Percentiles rank a stretch among this genome's conserved stretches.
Evolutionary conservation across 1,140 invertebrate genomes (phyloP).

Genomic region (Bradynema listronoti): DNA sequence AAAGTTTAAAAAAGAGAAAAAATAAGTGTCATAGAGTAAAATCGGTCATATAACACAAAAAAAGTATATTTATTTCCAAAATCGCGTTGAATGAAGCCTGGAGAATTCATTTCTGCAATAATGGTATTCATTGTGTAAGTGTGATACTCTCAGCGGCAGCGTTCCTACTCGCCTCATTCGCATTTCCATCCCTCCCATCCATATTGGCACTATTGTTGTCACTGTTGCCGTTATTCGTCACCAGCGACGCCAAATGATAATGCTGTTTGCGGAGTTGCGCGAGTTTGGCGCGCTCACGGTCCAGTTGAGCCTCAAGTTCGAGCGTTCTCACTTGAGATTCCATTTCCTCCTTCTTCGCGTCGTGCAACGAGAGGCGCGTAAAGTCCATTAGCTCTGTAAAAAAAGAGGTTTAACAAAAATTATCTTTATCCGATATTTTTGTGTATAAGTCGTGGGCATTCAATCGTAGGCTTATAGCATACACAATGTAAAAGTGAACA

Average conservation of each 20-base stretch:
- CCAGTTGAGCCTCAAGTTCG: constrained; percentile 80
- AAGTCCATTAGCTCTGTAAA: constrained; percentile 77
- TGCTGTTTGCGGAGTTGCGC: constrained; percentile 79
- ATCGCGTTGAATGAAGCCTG: no score
- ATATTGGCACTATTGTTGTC: constrained; percentile 30
- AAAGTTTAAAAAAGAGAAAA: no score
- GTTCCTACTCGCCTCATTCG: no score
- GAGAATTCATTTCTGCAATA: no score
- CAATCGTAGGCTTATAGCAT: constrained; percentile 11
- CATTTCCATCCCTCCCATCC: no score
- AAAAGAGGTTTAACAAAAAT: background rate
- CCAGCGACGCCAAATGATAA: constrained; percentile 76
- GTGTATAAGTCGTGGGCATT: background rate
- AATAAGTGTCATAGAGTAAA: no score
- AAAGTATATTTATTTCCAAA: no score
- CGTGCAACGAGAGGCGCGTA: constrained; percentile 77
- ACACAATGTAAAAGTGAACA: constrained; percentile 19
- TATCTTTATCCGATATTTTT: background rate
- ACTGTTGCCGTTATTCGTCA: constrained; percentile 61
- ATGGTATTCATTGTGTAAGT: no score
- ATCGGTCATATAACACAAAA: no score
- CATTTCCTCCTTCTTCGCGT: constrained; percentile 89
- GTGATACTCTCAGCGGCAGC: no score
- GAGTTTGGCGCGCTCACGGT: constrained; percentile 74
- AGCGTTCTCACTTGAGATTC: constrained; percentile 73